phyloP scores from a whole-genome alignment of 1,140 invertebrate species.

The Drosophila miranda region DNA sequence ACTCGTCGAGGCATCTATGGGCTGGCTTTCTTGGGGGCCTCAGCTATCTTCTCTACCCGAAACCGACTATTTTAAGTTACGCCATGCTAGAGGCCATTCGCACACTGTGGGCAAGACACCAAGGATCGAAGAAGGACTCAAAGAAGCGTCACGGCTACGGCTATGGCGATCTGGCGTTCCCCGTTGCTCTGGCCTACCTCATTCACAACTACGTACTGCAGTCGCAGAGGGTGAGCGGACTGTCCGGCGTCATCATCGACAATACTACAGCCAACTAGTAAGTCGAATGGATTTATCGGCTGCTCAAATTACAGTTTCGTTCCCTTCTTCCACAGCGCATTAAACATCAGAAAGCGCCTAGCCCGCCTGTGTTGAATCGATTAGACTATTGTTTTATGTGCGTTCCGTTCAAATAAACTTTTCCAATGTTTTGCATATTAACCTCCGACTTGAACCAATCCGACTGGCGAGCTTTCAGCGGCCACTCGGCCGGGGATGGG shows the following conservation, averaged over 20 bases:
- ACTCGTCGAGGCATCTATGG: conserved; percentile 24
- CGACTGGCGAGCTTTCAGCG: neutral
- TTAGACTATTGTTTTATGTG: conserved; percentile 1
- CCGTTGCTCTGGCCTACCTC: conserved; percentile 44
- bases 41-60: conserved; percentile 48
- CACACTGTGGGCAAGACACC: conserved; percentile 17
- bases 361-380: conserved; percentile 15
- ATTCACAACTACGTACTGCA: conserved; percentile 45
- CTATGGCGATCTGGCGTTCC: conserved; percentile 31
- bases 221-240: conserved; percentile 23
- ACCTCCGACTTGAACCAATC: conserved; percentile 30
- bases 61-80: conserved; percentile 50
- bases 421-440: conserved; percentile 40
- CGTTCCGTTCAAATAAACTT: conserved; percentile 5
- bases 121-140: neutral
- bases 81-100: conserved; percentile 43
- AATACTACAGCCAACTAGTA: conserved; percentile 56
- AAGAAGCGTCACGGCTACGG: conserved; percentile 9
- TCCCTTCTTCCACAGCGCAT: conserved; percentile 15
- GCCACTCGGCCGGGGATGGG: neutral
- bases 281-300: conserved; percentile 17
- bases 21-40: conserved; percentile 49
- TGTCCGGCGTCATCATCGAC: conserved; percentile 42
- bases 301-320: neutral
- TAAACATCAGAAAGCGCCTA: conserved; percentile 26